Base-by-base conservation (phyloP, 2,888 invertebrate genomes). In the Lutraria lutraria region DNA sequence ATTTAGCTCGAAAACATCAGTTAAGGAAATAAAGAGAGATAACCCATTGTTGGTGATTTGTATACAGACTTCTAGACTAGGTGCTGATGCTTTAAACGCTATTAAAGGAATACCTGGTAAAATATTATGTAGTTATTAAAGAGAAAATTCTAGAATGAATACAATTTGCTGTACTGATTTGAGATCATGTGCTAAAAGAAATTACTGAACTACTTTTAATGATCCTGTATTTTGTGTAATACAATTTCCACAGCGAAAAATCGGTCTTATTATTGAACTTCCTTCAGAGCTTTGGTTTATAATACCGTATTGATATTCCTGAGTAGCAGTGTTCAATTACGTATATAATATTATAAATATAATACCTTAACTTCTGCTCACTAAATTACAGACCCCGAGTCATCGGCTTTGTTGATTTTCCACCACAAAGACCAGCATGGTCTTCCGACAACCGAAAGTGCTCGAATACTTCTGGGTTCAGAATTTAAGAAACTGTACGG, bases 381-480 rank as follows among this genome's bases (percentile, higher is more conserved):
- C 43, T 43, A 8, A 25, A 0, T 68, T 68, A 25, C 63, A 68
- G 76, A 76, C 19, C 13, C 13, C 15, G 31, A 34, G 31, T 76
- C 76, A 34, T 19, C 76, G 3, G 19, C 31, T 76, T 16, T 83
- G n/a, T n/a, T 68, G 25, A 89, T 94, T 13, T 89, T 94, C 6
- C 92, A 94, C 72, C 93, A 94, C 79, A 93, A 93, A 79, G 93
- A 93, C 56, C 82, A 80, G 19, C 93, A 93, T 81, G 93, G 91
- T 13, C 86, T 93, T 43, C 93, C 93, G 13, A 92, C 86, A 43
- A 92, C 93, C 63, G 72, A 91, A 15, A 94, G 93, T 87, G 92
- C 91, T 43, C 87, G 90, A 60, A 80, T 93, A 8, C 84, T 94
- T 43, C 90, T 91, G 0, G 89, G 91, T 0, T 53, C 89, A 6